Evolutionary conservation across 2,888 invertebrate species (phyloP), one percentile per base, ranked within the genome.

Genomic region (Allacma fusca): DNA sequence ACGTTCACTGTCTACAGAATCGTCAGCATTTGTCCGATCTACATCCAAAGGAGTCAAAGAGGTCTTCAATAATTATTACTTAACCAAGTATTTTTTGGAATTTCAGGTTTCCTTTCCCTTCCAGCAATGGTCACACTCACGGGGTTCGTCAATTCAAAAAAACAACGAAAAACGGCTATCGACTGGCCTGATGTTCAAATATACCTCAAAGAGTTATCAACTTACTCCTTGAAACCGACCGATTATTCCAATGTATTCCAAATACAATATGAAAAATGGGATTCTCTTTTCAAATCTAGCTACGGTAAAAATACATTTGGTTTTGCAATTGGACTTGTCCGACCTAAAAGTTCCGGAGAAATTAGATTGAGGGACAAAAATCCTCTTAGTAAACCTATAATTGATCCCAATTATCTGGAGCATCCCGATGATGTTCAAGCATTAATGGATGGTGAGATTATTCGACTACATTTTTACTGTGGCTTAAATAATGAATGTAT

Each of bases 81-180:
- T n/a, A n/a, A n/a, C n/a, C n/a, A n/a, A n/a, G n/a, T n/a, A n/a
- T n/a, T n/a, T n/a, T n/a, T n/a, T n/a, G n/a, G n/a, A n/a, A n/a
- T n/a, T n/a, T 1, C 43, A 84, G 95, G 95, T 0, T 94, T 95
- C 0, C 86, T 95, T 23, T 95, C 95, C 0, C 92, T 94, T 1
- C 89, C 95, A 86, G 95, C 95, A 0, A 94, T 94, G 0, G 94
- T 95, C 0, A 95, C 95, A 87, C 93, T 93, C 0, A 86, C 95
- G 21, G 95, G 92, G 0, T 96, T 94, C 86, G 92, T 96, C 19
- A 94, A 93, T 81, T 74, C 81, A 0, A 79, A 79, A 0, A 68
- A 77, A 9, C 80, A 78, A 0, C 69, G 71, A 29, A 79, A 77
- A 59, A 70, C 76, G 23, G 80, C 77, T 40, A 21, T 34, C 28